phyloP scores from a whole-genome alignment of 2,888 invertebrate genomes.

The Megalurothrips usitatus region DNA sequence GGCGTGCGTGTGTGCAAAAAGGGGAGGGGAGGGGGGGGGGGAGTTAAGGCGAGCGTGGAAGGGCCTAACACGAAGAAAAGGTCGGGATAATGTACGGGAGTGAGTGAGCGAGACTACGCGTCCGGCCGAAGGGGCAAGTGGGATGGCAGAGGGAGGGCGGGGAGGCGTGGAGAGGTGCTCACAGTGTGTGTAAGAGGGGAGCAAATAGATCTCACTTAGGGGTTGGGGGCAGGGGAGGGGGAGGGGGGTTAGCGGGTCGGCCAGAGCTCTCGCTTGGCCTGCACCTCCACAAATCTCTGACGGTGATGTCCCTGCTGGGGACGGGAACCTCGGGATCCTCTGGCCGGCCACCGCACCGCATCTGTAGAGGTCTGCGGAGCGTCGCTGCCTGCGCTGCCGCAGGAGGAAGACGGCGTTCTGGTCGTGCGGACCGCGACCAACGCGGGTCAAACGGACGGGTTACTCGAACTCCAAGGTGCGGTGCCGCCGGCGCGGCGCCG shows the following conservation, averaged over 20 bases:
- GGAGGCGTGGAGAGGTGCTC: not conserved
- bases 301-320: constrained; percentile 20
- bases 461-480: too few relatives aligned
- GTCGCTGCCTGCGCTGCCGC: too few relatives aligned
- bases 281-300: constrained; percentile 20
- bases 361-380: too few relatives aligned
- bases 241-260: not conserved
- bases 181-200: constrained; percentile 7
- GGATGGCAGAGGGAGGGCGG: not conserved
- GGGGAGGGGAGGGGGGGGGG: not conserved
- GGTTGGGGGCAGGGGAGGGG: not conserved
- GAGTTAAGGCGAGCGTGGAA: not conserved
- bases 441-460: too few relatives aligned
- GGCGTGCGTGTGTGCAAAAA: not conserved
- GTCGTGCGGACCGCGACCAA: too few relatives aligned
- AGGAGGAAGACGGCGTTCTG: too few relatives aligned
- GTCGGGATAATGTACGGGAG: too few relatives aligned
- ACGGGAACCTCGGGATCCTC: not conserved
- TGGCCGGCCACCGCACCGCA: too few relatives aligned
- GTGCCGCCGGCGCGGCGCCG: too few relatives aligned
- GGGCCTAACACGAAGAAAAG: not conserved
- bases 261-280: constrained; percentile 14
- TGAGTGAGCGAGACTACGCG: too few relatives aligned
- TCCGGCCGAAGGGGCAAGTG: not conserved
- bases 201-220: constrained; percentile 26